Evolutionary conservation across 2,797 vertebrate species (phyloP).

Genomic region (Crax fasciolata): DNA sequence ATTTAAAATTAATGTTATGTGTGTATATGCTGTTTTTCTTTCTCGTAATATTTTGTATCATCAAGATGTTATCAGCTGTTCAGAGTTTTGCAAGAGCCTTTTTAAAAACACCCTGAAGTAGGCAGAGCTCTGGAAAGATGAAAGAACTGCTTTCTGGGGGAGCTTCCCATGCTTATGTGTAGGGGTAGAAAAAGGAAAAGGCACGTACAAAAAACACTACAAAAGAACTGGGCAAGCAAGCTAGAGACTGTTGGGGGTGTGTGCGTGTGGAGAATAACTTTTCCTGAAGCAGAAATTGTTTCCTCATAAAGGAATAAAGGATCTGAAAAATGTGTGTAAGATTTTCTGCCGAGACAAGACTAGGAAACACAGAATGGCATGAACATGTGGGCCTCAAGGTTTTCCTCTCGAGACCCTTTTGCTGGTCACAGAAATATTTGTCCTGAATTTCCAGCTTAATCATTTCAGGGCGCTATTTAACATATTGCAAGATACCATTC

Average conservation of each 20-base stretch:
- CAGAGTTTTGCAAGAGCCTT: background rate
- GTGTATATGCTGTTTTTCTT: background rate
- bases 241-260: background rate
- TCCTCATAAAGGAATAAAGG: background rate
- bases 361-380: background rate
- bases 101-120: background rate
- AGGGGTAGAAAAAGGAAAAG: background rate
- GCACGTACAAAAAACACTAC: background rate
- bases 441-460: background rate
- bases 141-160: background rate
- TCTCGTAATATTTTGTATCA: background rate
- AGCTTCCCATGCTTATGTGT: background rate
- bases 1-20: slow-evolving; percentile 22
- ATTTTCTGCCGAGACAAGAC: background rate
- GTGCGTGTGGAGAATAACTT: background rate
- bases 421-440: background rate
- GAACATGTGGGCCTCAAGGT: background rate
- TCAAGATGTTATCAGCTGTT: background rate
- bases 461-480: background rate
- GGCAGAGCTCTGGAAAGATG: background rate
- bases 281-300: background rate
- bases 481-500: slow-evolving; percentile 28
- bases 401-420: background rate
- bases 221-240: background rate
- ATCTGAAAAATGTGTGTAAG: background rate